A percentile compares a stretch with the other conserved stretches of the same genome.
These are phyloP conservation scores for Heliconius melpomene DNA, from an alignment of 1,140 invertebrate species.

Conservation along the genomic window DNA sequence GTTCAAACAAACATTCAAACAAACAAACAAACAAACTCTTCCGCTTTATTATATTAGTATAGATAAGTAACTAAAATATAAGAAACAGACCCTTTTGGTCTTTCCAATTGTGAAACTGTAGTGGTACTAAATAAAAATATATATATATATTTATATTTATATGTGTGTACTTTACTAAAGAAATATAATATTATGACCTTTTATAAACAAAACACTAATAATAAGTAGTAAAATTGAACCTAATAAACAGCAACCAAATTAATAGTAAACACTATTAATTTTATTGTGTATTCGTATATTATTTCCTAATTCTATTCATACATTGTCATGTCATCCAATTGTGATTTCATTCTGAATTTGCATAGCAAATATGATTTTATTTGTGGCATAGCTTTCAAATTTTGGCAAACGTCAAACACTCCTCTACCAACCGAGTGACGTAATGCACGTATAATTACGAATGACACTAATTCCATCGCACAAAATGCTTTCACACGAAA, in stretches of 20 bases:
- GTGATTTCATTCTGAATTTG: neutral
- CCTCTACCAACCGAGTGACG: neutral
- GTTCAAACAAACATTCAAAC: too few species aligned
- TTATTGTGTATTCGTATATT: neutral
- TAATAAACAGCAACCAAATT: neutral
- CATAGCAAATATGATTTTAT: neutral
- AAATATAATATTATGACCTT: neutral
- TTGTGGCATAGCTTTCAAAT: neutral
- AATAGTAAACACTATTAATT: neutral
- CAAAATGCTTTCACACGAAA: neutral
- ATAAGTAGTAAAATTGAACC: neutral
- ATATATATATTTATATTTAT: too few species aligned
- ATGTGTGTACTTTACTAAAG: too few species aligned
- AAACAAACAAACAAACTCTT: too few species aligned
- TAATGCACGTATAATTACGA: constrained; percentile 6
- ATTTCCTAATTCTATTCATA: constrained; percentile 1
- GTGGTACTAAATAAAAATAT: too few species aligned
- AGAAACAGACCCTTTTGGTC: too few species aligned
- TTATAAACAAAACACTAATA: neutral
- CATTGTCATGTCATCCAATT: neutral
- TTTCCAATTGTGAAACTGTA: too few species aligned
- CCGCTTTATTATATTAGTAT: too few species aligned
- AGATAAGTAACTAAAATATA: too few species aligned
- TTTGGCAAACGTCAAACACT: neutral
- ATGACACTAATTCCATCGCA: constrained; percentile 4